A percentile compares a stretch with the other conserved stretches of the same genome.
These are phyloP conservation scores for Phalacrocorax brasilianus DNA, from an alignment of 2,113 vertebrate genomes.

Conservation along the genomic window DNA sequence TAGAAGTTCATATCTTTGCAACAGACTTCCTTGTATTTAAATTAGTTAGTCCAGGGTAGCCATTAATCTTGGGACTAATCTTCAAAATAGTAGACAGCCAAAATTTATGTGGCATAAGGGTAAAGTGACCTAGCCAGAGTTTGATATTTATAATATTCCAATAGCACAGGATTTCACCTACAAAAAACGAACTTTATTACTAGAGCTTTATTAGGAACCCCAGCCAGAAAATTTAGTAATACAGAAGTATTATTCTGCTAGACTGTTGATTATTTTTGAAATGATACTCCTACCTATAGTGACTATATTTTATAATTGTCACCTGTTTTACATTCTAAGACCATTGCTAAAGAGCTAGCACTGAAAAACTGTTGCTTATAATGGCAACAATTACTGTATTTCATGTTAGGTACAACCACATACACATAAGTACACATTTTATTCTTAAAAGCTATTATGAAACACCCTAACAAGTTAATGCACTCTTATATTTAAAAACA, in stretches of 20 bases:
- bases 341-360: background rate
- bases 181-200: background rate
- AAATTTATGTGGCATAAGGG: background rate
- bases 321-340: conserved; percentile 3
- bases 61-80: background rate
- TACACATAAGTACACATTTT: background rate
- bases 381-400: background rate
- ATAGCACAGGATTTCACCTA: background rate
- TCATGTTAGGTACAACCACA: background rate
- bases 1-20: background rate
- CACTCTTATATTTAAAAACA: background rate
- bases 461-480: background rate
- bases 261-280: background rate
- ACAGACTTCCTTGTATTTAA: background rate
- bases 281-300: background rate
- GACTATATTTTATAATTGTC: background rate
- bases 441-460: background rate
- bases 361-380: conserved; percentile 5
- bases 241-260: background rate
- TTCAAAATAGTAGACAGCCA: background rate
- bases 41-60: background rate
- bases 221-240: background rate
- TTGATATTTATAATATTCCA: background rate
- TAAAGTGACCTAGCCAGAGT: background rate
- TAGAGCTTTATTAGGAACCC: background rate